A percentile compares a stretch with the other conserved stretches of the same genome.
Conservation (phyloP, 2,888 invertebrate genomes). For the Aromia moschata region DNA sequence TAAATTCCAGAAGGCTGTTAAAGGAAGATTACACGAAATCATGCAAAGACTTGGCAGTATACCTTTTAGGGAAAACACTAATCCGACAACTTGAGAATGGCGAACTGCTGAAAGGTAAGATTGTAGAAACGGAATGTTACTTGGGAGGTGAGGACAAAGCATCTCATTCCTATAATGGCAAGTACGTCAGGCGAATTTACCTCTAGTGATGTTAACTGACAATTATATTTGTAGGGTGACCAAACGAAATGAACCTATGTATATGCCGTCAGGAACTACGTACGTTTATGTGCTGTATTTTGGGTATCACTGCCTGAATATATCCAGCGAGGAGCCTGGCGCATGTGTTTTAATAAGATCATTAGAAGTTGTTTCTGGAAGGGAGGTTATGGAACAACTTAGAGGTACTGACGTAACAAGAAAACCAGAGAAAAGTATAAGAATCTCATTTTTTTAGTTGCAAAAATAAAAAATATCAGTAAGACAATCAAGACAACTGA, state of each 20-base stretch:
- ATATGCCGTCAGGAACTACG: slow-evolving; percentile 74
- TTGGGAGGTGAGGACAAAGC: slow-evolving; percentile 73
- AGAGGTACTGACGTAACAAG: slow-evolving; percentile 42
- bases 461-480: neutral
- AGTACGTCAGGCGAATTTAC: too few relatives aligned
- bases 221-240: too few relatives aligned
- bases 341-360: slow-evolving; percentile 74
- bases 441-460: neutral
- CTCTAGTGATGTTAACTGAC: too few relatives aligned
- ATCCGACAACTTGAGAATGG: slow-evolving; percentile 66
- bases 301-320: slow-evolving; percentile 77
- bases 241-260: slow-evolving; percentile 72
- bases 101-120: slow-evolving; percentile 68
- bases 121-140: slow-evolving; percentile 80
- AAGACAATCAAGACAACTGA: slow-evolving; percentile 55
- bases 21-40: slow-evolving; percentile 30
- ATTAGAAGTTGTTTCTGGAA: slow-evolving; percentile 70
- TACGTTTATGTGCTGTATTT: slow-evolving; percentile 78
- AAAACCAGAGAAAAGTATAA: neutral
- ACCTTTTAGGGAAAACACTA: slow-evolving; percentile 70
- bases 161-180: slow-evolving; percentile 68
- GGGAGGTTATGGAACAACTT: slow-evolving; percentile 65
- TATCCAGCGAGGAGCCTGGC: slow-evolving; percentile 72
- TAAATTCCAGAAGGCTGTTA: slow-evolving; percentile 20
- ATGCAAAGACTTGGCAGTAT: slow-evolving; percentile 31